Base-by-base conservation (phyloP, 2,797 vertebrate genomes). In the Etheostoma perlongum region DNA sequence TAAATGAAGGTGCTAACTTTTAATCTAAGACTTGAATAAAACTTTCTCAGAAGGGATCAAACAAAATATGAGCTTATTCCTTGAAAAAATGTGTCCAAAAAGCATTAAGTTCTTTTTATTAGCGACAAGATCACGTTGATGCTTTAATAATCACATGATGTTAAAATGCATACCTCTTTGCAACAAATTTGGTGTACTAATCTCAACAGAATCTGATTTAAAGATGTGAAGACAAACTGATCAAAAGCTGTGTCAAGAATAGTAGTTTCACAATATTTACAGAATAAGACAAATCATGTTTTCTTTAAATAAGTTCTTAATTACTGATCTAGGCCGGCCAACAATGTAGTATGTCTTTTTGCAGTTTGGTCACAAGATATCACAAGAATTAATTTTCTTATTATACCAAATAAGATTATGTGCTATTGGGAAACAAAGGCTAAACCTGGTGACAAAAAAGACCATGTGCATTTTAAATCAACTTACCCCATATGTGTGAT, bases 361-460 rank as follows among this genome's bases (percentile, higher is more conserved):
- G 47, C 62, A 51, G 61, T 68, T 78, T 58, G 58, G 81, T 88
- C 77, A 85, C 81, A 85, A 85, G 72, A 70, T 55, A 54, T 76
- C 46, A 47, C 19, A 83, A 74, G 48, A 79, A 51, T 71, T 0
- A 2, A 36, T 75, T 76, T 67, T 79, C 52, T 84, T 48, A 70
- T 82, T 88, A 81, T 72, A 63, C 54, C 46, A 80, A 89, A 91
- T 76, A 48, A 21, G 81, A 91, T 91, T 76, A 84, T 36, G 15
- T 57, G 62, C 40, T 65, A 36, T 18, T 44, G 10, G 51, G 42
- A 62, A 12, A 64, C 74, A 65, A 27, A 30, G 30, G 30, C 30
- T 30, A 40, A 51, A 74, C n/a, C 46, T 33, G 27, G 10, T 40
- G 46, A 74, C 40, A 75, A 68, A 88, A 76, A 6, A 66, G 11